A percentile compares a stretch with the other conserved stretches of the same genome.
Evolutionary conservation across 2,113 vertebrate species (phyloP).

Genomic region (Turdus rufiventris): DNA sequence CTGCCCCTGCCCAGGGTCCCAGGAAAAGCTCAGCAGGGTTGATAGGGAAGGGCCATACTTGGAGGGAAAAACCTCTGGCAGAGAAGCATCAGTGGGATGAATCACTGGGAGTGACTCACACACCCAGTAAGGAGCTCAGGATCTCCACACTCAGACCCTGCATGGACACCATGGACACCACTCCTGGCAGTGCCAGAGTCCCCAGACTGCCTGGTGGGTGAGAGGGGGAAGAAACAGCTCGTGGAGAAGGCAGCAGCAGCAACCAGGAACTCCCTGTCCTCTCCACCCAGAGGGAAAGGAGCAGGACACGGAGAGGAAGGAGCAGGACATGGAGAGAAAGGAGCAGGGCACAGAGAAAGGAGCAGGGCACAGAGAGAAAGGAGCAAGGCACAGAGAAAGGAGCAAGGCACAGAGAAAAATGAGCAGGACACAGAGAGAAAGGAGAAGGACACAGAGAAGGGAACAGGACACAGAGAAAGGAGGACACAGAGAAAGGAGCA

Average conservation of each 20-base stretch:
- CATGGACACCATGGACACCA: too few relatives aligned
- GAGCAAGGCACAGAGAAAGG: too few relatives aligned
- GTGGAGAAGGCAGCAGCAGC: not conserved
- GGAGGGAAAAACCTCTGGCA: not conserved
- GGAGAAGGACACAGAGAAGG: not conserved
- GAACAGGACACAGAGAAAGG: not conserved
- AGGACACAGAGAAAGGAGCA: rapidly evolving
- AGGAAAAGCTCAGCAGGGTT: not conserved
- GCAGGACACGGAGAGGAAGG: too few relatives aligned
- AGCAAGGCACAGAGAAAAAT: too few relatives aligned
- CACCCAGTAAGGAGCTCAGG: not conserved
- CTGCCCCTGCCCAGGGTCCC: not conserved
- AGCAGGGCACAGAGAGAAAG: too few relatives aligned
- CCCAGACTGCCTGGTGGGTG: not conserved
- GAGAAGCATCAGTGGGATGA: not conserved
- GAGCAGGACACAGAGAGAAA: too few relatives aligned
- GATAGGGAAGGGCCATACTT: not conserved
- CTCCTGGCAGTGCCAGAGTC: not conserved
- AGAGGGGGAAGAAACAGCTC: not conserved
- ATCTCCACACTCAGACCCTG: not conserved
- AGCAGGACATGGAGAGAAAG: too few relatives aligned
- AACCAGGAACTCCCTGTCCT: not conserved
- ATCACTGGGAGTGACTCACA: not conserved
- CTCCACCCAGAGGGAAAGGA: rapidly evolving
- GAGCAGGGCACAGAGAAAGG: too few relatives aligned